Evolutionary conservation across 1,140 invertebrate genomes (phyloP), one percentile per base, ranked within the genome.

Genomic region (Pollicipes pollicipes): DNA sequence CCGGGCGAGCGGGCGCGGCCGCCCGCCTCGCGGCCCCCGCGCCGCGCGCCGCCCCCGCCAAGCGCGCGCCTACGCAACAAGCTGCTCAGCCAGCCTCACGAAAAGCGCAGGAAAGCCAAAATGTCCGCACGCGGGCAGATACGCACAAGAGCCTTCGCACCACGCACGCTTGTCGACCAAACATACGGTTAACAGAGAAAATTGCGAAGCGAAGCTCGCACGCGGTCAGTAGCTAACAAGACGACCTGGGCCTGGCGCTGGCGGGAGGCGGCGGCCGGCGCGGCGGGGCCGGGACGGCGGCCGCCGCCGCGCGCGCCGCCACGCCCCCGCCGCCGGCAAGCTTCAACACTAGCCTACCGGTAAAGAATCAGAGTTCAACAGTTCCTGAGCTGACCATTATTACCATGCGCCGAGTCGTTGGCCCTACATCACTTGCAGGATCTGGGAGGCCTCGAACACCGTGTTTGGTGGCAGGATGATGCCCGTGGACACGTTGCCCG

Each of bases 401-500:
- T 58, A 58, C 2, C 45, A 21, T 10, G 45, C 17, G 45, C 13
- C 45, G 45, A 10, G 45, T 10, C 45, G 45, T 21, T 21, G 21
- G 2, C 13, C 45, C 70, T 78, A 80, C 84, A 85, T 85, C 76
- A 89, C 88, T 84, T 90, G 88, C 69, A 92, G 82, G 76, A 91
- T 89, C 83, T 91, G 89, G 81, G 88, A 90, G 74, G 89, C 90
- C 81, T 91, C 90, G 80, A 90, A 93, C 76, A 89, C 88, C 73
- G 90, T 91, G 63, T 91, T 90, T 35, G 91, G 90, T 73, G 91
- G 80, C 35, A 97, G 83, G 76, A 90, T 87, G 30, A 95, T 88
- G 66, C 90, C 91, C 75, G 87, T 86, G 71, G 86, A 88, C 0
- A 97, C 92, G 78, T 91, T 88, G 35, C 93, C 93, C 70, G 91